Base-by-base conservation (phyloP, 2,113 vertebrate genomes). In the Sinosuthora webbiana region DNA sequence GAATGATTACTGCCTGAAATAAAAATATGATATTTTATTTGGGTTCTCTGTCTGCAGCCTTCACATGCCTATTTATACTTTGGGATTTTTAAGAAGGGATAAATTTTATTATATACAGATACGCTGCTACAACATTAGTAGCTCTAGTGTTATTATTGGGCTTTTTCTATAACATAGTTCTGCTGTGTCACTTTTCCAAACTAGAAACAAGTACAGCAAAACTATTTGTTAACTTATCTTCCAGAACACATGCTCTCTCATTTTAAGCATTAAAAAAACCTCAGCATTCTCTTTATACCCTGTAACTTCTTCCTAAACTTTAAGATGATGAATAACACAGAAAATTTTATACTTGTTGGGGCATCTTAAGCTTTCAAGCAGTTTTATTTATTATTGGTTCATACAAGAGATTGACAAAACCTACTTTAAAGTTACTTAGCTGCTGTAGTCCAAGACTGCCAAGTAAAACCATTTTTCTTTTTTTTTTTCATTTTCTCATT, bases 131-230 rank as follows among this genome's bases (percentile, higher is more conserved):
- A n/a, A 70, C 0, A 0, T 45, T 53, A 86, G 42, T 52, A 69
- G 10, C 6, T 69, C 10, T 42, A 62, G 3, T 20, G 27, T 5
- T 24, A 4, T 28, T 62, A 31, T 0, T 52, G 4, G 0, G 0
- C 8, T 74, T 91, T 35, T 63, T 45, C 45, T 70, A 0, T 31
- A 73, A 56, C 8, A 42, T 1, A 62, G 7, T 25, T 78, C 37
- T 85, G 10, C 23, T 39, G 17, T 5, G 23, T 24, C 56, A 44
- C 22, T 60, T 56, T 80, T 73, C 45, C 52, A 42, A 88, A 79
- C 30, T 8, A 71, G 70, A 59, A 87, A 83, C 22, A 52, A 60
- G 1, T 11, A 71, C 15, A 59, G 33, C 10, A 83, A 45, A 89
- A 33, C 4, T 7, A 73, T 33, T 41, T 74, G 8, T 80, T 86